Conservation (phyloP, 2,888 invertebrate species). For the Dugesia japonica region DNA sequence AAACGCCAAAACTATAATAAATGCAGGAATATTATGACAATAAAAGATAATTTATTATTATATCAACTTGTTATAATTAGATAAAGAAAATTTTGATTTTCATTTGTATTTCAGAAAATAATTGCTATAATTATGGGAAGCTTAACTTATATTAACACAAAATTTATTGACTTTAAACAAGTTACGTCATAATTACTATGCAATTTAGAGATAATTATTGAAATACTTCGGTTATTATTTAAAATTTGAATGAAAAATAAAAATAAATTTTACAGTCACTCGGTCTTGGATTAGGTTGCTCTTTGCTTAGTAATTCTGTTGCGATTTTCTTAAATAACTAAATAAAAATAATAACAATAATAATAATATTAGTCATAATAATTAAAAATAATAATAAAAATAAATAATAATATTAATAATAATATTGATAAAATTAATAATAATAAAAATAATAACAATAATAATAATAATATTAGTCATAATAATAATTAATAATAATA, state of each 20-base stretch:
- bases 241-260: not conserved
- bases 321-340: not conserved
- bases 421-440: no score
- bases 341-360: not conserved
- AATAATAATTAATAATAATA: no score
- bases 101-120: not conserved
- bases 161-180: not conserved
- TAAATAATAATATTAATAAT: no score
- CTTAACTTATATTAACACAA: slow-evolving; percentile 2
- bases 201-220: not conserved
- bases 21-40: no score
- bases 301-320: not conserved
- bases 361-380: not conserved
- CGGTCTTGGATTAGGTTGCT: slow-evolving; percentile 2
- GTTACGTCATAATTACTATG: not conserved
- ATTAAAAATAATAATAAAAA: not conserved
- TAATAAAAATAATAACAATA: no score
- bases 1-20: no score
- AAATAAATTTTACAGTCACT: not conserved
- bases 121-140: slow-evolving; percentile 12
- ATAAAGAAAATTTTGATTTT: not conserved
- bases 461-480: no score
- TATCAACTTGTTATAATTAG: no score
- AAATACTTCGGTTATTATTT: not conserved
- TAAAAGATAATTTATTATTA: no score